Evolutionary conservation across 2,113 vertebrate genomes (phyloP), one percentile per base, ranked within the genome.

Genomic region (Trematomus loennbergii): DNA sequence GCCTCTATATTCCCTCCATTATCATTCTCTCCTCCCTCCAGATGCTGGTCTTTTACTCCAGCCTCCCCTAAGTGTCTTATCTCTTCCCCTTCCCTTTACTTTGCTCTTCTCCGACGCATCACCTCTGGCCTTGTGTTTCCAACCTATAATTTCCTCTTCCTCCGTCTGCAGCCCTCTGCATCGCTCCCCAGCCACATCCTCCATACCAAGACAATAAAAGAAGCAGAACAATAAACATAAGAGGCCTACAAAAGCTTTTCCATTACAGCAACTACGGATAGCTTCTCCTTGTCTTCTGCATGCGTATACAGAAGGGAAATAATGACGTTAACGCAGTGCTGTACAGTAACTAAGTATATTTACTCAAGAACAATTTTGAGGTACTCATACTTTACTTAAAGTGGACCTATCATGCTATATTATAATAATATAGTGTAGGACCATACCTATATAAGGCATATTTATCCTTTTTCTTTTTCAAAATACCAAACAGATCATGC

Each of bases 131-230:
- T 85, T 29, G 49, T 74, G 59, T 71, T 72, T 81, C 48, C 81
- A 71, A 83, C 79, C 86, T 87, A 86, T 89, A 88, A 91, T 89
- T 88, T 91, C 63, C 68, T 86, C 61, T 71, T 18, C 63, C 50
- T 59, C 33, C 1, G 7, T 25, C 29, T 45, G 43, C 57, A 7
- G 62, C 72, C 72, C 81, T 75, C 60, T 72, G 55, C 20, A 2
- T 62, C 36, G 20, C 67, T 74, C 60, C 33, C 48, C 45, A 25
- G 59, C 78, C 43, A 58, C 48, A 18, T 50, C 75, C 36, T 68
- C 29, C 40, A 78, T 57, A 68, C n/a, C 20, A 46, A 65, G 86
- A 76, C 70, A 84, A 85, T 65, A 68, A 63, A 65, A 87, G 12
- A 15, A 85, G 53, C 75, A 55, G 17, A 72, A 74, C 36, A 65